These are phyloP conservation scores for Chionodraco myersi DNA, from an alignment of 2,113 vertebrate species.

Conservation along the genomic window DNA sequence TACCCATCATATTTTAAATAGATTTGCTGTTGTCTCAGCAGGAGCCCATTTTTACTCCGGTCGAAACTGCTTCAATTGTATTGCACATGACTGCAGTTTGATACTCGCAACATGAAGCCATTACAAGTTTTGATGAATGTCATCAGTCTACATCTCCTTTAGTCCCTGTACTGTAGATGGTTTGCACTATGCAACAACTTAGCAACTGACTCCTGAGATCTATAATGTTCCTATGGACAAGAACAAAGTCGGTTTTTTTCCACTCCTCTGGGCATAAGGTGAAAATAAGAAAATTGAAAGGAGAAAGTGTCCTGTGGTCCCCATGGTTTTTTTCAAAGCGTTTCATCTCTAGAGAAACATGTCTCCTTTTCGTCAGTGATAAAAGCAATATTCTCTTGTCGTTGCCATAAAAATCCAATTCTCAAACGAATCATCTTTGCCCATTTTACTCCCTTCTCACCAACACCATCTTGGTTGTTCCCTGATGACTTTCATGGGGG, in stretches of 20 bases:
- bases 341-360: constrained; percentile 27
- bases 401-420: constrained; percentile 3
- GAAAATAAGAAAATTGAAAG: constrained; percentile 54
- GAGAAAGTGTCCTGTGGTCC: constrained; percentile 13
- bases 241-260: neutral
- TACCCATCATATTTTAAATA: constrained; percentile 37
- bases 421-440: constrained; percentile 27
- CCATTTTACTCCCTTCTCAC: constrained; percentile 13
- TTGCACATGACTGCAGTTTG: constrained; percentile 24
- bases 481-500: constrained; percentile 29
- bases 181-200: constrained; percentile 35
- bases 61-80: constrained; percentile 20
- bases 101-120: constrained; percentile 49
- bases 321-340: constrained; percentile 17
- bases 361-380: constrained; percentile 35
- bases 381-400: constrained; percentile 40
- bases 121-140: constrained; percentile 58
- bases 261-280: constrained; percentile 20
- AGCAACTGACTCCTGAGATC: constrained; percentile 10
- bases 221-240: constrained; percentile 8
- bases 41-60: neutral
- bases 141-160: constrained; percentile 23
- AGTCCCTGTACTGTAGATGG: constrained; percentile 10
- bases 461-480: constrained; percentile 15
- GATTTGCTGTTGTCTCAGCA: constrained; percentile 41